These are phyloP conservation scores for Asarcornis scutulata DNA, from an alignment of 2,113 vertebrate species.

Conservation along the genomic window DNA sequence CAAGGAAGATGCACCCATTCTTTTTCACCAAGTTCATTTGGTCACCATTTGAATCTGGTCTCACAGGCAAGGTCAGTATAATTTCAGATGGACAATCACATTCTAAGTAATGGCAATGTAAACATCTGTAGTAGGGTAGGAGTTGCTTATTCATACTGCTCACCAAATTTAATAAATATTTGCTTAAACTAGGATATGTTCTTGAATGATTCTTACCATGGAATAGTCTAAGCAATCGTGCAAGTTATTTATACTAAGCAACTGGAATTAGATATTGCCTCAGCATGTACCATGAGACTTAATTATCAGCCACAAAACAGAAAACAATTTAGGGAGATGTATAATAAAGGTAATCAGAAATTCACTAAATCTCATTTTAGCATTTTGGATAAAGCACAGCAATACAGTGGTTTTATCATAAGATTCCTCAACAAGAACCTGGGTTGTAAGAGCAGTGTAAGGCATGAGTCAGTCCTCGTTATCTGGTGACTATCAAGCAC, in stretches of 20 bases:
- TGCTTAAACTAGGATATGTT: neutral
- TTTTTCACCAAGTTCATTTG: neutral
- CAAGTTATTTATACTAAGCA: neutral
- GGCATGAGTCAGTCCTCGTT: neutral
- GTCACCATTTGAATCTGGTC: neutral
- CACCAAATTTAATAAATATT: neutral
- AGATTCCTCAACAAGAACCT: neutral
- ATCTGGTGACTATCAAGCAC: neutral
- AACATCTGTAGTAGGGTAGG: neutral
- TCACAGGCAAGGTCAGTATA: fast-evolving
- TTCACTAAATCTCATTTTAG: neutral
- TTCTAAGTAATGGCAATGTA: neutral
- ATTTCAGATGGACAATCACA: neutral
- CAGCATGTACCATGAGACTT: neutral
- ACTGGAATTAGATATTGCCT: neutral
- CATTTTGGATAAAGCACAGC: neutral
- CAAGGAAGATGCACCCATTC: neutral
- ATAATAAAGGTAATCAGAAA: neutral
- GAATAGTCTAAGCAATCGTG: neutral
- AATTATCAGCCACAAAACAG: neutral
- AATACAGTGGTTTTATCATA: neutral
- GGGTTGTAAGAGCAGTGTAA: neutral
- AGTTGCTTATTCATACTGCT: neutral
- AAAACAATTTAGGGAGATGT: neutral
- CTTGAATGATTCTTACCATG: neutral